Conservation (phyloP, 2,888 invertebrate species). For the Digitonthophagus gazella region DNA sequence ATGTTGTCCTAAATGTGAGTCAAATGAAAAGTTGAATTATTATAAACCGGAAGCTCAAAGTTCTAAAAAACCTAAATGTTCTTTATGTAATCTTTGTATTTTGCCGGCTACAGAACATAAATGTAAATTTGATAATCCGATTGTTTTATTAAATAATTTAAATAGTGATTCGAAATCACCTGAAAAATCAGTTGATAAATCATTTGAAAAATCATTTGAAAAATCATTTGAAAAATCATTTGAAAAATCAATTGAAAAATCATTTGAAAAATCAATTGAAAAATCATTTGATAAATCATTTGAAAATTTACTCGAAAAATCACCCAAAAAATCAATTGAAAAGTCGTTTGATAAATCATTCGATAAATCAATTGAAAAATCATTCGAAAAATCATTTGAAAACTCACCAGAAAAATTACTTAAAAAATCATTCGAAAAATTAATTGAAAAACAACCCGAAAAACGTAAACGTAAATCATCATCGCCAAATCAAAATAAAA, state of each 20-base stretch:
- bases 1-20: slow-evolving; percentile 31
- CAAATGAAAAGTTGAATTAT: background rate
- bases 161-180: slow-evolving; percentile 1
- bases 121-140: background rate
- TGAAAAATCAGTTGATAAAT: no score
- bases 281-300: no score
- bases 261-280: no score
- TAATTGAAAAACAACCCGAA: slow-evolving; percentile 27
- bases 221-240: no score
- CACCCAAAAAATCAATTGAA: no score
- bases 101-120: background rate
- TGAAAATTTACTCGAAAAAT: no score
- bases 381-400: no score
- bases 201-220: no score
- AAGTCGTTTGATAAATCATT: no score
- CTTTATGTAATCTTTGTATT: background rate
- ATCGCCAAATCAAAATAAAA: slow-evolving; percentile 24
- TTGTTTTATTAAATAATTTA: background rate
- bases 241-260: no score
- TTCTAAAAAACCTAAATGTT: background rate
- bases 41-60: background rate
- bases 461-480: slow-evolving; percentile 29
- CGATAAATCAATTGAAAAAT: no score
- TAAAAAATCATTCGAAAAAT: background rate
- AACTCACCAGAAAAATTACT: no score